Evolutionary conservation across 2,113 vertebrate species (phyloP).

Genomic region (Lophotis ruficrista): DNA sequence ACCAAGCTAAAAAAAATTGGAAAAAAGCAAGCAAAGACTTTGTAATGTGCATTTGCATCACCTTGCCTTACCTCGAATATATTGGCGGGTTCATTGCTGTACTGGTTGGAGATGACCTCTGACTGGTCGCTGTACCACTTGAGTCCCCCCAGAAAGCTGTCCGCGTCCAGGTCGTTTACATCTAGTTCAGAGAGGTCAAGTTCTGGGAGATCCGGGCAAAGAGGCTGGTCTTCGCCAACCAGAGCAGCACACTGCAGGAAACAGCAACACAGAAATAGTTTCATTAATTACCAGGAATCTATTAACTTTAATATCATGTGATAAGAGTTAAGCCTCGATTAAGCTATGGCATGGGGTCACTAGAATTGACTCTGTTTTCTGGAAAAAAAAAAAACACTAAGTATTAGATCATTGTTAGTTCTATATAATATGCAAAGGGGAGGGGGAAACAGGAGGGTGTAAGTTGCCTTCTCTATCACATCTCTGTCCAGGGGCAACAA

Average conservation of each 20-base stretch:
- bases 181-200: slow-evolving; percentile 99
- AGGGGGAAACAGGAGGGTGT: not conserved
- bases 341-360: slow-evolving; percentile 53
- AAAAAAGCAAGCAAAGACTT: not conserved
- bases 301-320: slow-evolving; percentile 65
- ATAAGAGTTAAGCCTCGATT: slow-evolving; percentile 66
- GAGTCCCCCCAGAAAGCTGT: slow-evolving; percentile 96
- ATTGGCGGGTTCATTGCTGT: slow-evolving; percentile 92
- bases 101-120: slow-evolving; percentile 97
- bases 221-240: slow-evolving; percentile 99
- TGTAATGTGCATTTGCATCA: not conserved
- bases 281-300: slow-evolving; percentile 66
- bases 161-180: slow-evolving; percentile 95
- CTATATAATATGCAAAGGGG: not conserved
- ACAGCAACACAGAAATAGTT: slow-evolving; percentile 10
- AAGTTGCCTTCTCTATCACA: not conserved
- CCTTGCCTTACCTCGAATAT: slow-evolving; percentile 92
- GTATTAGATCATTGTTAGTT: not conserved
- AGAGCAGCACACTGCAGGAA: slow-evolving; percentile 93
- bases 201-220: slow-evolving; percentile 98
- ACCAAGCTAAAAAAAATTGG: not conserved
- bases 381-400: not conserved
- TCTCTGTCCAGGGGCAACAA: not conserved
- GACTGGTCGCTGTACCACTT: slow-evolving; percentile 99
- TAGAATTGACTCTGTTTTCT: slow-evolving; percentile 1